Conservation (phyloP, 1,140 invertebrate species). For the Drosophila prosaltans region DNA sequence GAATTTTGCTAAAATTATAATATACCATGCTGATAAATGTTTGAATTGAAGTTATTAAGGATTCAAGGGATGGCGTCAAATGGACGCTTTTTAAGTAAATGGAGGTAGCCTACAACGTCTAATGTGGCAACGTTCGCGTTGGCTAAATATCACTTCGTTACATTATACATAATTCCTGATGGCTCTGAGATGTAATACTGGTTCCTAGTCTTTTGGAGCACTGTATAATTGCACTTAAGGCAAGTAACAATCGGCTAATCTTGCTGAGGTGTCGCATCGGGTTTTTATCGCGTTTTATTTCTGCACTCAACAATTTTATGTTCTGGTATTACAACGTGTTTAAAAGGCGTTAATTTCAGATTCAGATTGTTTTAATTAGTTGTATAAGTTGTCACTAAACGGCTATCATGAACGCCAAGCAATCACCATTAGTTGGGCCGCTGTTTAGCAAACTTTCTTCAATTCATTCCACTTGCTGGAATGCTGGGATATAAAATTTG, state of each 20-base stretch:
- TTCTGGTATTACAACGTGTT: not conserved
- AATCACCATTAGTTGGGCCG: constrained; percentile 8
- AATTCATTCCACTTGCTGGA: constrained; percentile 18
- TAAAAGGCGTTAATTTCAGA: constrained; percentile 17
- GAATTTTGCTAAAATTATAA: no score
- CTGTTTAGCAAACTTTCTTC: constrained; percentile 17
- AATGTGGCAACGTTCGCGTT: no score
- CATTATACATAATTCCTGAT: not conserved
- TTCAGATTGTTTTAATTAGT: constrained; percentile 9
- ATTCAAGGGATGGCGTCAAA: no score
- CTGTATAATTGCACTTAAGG: not conserved
- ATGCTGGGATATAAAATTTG: constrained; percentile 16
- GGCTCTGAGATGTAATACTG: not conserved
- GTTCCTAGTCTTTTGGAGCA: not conserved
- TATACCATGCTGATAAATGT: no score
- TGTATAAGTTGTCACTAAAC: constrained; percentile 8
- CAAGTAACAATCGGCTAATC: not conserved
- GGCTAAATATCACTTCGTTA: no score
- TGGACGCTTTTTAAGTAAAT: no score
- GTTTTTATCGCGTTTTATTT: no score
- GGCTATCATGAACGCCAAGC: constrained; percentile 13
- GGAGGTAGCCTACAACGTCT: no score
- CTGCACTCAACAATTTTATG: no score
- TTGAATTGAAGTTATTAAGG: no score
- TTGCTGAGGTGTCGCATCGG: no score